Conservation (phyloP, 2,888 invertebrate species). For the Coremacera marginata region DNA sequence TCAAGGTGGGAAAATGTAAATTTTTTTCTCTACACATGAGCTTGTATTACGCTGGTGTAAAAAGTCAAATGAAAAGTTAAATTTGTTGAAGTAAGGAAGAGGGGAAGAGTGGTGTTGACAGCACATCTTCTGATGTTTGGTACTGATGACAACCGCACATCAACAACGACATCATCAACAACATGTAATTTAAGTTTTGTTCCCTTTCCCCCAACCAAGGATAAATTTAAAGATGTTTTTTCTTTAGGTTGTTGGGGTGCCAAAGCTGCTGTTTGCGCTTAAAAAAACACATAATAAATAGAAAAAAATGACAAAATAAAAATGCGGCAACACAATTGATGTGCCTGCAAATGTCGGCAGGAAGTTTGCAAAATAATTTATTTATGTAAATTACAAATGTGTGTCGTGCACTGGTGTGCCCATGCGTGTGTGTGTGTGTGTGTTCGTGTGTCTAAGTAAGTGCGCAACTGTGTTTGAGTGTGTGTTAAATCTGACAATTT, state of each 20-base stretch:
- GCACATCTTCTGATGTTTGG: too few species aligned
- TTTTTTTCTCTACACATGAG: too few species aligned
- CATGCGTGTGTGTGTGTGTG: background rate
- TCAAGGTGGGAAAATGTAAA: too few species aligned
- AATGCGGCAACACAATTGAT: background rate
- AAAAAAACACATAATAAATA: background rate
- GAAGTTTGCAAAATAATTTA: background rate
- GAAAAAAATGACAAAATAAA: background rate
- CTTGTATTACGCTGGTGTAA: too few species aligned
- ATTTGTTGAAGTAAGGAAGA: too few species aligned
- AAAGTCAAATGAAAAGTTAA: too few species aligned
- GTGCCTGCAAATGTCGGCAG: background rate
- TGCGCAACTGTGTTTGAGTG: too few species aligned
- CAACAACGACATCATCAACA: too few species aligned
- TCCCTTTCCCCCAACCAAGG: background rate
- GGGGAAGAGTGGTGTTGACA: too few species aligned
- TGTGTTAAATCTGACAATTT: background rate
- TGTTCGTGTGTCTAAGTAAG: background rate
- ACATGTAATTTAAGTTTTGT: too few species aligned
- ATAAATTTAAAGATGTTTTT: background rate
- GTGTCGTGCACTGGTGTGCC: background rate
- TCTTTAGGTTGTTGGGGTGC: background rate
- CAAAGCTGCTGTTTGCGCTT: background rate
- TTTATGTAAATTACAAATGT: background rate
- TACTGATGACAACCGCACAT: too few species aligned